Evolutionary conservation across 2,888 invertebrate species (phyloP).

Genomic region (Hypomecis punctinalis): DNA sequence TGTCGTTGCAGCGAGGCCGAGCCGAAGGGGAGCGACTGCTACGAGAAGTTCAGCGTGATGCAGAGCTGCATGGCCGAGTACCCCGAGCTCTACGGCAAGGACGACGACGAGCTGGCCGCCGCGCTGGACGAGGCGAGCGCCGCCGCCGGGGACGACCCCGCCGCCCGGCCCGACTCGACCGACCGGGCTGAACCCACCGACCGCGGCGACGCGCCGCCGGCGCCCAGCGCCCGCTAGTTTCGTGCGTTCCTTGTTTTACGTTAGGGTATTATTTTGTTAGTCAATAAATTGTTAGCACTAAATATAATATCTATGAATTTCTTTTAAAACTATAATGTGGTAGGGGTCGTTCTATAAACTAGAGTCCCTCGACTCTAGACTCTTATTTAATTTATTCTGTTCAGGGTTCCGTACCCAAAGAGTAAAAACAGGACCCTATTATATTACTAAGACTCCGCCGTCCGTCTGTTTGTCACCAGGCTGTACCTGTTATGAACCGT

Average conservation of each 20-base stretch:
- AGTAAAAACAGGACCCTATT: no score
- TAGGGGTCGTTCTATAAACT: no score
- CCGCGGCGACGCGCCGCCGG: neutral
- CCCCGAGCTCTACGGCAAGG: slow-evolving; percentile 93
- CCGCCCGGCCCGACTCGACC: neutral
- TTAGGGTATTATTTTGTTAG: neutral
- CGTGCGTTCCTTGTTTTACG: neutral
- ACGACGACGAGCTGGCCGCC: slow-evolving; percentile 81
- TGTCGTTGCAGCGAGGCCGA: slow-evolving; percentile 88
- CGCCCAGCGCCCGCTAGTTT: neutral
- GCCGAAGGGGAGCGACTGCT: slow-evolving; percentile 97
- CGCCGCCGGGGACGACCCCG: slow-evolving; percentile 15
- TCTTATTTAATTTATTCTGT: no score
- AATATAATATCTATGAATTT: neutral
- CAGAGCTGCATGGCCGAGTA: slow-evolving; percentile 95
- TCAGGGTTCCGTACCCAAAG: no score
- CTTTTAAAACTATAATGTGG: no score
- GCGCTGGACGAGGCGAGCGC: slow-evolving; percentile 47
- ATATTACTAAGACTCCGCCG: no score
- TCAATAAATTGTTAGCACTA: neutral
- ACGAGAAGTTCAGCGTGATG: slow-evolving; percentile 95
- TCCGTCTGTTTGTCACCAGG: no score
- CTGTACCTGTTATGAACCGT: no score
- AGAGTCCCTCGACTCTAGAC: no score
- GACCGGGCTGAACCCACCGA: neutral